These are phyloP conservation scores for Corvus cornix DNA, from an alignment of 2,113 vertebrate species.

Conservation along the genomic window DNA sequence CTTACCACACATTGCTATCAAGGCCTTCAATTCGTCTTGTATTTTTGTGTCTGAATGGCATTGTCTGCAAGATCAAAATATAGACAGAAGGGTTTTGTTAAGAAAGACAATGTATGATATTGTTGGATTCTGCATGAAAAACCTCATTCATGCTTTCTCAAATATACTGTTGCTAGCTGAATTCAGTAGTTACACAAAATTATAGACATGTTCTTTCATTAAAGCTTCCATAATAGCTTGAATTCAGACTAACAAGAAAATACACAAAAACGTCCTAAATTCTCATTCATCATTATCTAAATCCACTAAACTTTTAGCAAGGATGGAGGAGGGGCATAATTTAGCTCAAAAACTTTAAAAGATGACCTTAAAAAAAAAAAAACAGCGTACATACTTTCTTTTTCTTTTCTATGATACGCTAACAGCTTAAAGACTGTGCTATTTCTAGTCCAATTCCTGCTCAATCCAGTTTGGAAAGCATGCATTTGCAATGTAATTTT, in stretches of 20 bases:
- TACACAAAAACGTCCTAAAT: neutral
- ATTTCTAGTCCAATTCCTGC: neutral
- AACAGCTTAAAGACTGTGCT: neutral
- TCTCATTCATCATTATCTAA: neutral
- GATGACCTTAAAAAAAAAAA: neutral
- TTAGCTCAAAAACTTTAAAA: neutral
- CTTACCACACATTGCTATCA: slow-evolving; percentile 93
- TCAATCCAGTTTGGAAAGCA: neutral
- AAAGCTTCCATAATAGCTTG: neutral
- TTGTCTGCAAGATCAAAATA: slow-evolving; percentile 74
- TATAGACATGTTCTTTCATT: slow-evolving; percentile 1
- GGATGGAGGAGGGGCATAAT: neutral
- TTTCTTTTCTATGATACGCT: neutral
- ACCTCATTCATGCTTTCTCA: neutral
- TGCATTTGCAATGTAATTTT: neutral
- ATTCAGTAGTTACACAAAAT: neutral
- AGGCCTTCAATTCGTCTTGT: slow-evolving; percentile 91
- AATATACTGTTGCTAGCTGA: neutral
- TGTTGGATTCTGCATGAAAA: neutral
- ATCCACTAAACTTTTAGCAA: neutral
- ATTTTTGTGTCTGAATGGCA: slow-evolving; percentile 81
- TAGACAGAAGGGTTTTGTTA: slow-evolving; percentile 36
- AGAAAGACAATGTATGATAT: neutral
- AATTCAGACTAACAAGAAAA: slow-evolving; percentile 6
- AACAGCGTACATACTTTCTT: neutral